A percentile compares a stretch with the other conserved stretches of the same genome.
phyloP scores from a whole-genome alignment of 2,797 vertebrate genomes.

The Scyliorhinus canicula region DNA sequence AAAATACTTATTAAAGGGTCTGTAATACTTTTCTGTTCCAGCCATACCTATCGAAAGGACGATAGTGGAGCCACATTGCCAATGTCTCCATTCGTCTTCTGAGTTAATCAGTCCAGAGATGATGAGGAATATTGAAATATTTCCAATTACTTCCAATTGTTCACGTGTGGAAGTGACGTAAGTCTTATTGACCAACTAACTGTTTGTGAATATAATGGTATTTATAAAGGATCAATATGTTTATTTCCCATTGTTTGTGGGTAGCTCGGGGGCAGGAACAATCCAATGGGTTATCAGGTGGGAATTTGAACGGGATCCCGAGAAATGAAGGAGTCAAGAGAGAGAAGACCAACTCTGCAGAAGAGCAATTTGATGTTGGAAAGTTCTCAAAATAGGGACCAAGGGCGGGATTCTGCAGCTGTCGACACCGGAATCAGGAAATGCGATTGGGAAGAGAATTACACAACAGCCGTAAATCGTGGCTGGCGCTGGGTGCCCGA shows the following conservation, averaged over 20 bases:
- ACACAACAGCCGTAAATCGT: no score
- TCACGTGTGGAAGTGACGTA: neutral
- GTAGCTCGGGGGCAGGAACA: neutral
- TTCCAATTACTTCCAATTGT: neutral
- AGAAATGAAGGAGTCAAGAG: neutral
- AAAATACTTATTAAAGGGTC: neutral
- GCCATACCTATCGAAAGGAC: neutral
- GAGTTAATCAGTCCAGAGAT: no score
- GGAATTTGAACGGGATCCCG: neutral
- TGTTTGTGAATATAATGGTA: neutral
- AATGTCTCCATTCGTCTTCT: no score
- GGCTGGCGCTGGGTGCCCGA: no score
- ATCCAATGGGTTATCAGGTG: no score
- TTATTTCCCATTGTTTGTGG: neutral
- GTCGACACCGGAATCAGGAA: no score
- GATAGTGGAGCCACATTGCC: no score
- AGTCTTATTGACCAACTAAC: neutral
- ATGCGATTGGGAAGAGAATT: no score
- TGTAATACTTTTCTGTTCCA: neutral
- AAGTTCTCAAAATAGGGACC: neutral
- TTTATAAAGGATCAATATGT: neutral
- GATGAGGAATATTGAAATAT: neutral
- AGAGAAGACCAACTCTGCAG: neutral
- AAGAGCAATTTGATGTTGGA: neutral
- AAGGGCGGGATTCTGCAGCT: no score